Evolutionary conservation across 2,888 invertebrate species (phyloP).

Genomic region (Drosophila flavopinicola): DNA sequence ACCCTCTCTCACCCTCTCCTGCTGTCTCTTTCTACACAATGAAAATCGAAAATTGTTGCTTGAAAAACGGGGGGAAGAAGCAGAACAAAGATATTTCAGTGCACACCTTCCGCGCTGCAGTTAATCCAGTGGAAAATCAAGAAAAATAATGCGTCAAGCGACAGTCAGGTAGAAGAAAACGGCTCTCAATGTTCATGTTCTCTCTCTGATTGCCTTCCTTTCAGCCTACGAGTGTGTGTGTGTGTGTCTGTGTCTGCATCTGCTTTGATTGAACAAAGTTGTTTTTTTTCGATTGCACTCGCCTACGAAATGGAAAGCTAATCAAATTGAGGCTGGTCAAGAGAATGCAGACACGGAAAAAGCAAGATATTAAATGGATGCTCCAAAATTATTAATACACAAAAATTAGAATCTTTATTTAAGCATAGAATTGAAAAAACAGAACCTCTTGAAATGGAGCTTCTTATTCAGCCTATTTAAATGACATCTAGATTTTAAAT

Average conservation of each 20-base stretch:
- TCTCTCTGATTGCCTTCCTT: slow-evolving; percentile 46
- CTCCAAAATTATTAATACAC: no score
- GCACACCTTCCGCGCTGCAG: slow-evolving; percentile 58
- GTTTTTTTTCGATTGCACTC: slow-evolving; percentile 35
- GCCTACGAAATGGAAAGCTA: slow-evolving; percentile 61
- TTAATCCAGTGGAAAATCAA: slow-evolving; percentile 76
- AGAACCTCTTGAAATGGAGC: no score
- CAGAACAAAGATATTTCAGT: slow-evolving; percentile 52
- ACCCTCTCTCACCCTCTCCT: not conserved
- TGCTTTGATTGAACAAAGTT: slow-evolving; percentile 47
- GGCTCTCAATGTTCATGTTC: slow-evolving; percentile 46
- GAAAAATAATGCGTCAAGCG: slow-evolving; percentile 58
- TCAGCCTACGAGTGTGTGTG: slow-evolving; percentile 1
- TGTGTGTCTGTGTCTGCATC: slow-evolving; percentile 18
- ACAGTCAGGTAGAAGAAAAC: slow-evolving; percentile 58
- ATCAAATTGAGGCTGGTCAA: slow-evolving; percentile 65
- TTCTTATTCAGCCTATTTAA: no score
- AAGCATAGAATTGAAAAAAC: no score
- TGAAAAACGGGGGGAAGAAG: slow-evolving; percentile 17
- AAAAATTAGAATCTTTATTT: no score
- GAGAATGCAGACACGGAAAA: slow-evolving; percentile 9
- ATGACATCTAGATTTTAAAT: no score
- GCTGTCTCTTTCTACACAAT: slow-evolving; percentile 14
- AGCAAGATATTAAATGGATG: not conserved
- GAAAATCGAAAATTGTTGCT: slow-evolving; percentile 44